A percentile compares a stretch with the other conserved stretches of the same genome.
phyloP scores from a whole-genome alignment of 2,113 vertebrate genomes.

The Mesitornis unicolor region DNA sequence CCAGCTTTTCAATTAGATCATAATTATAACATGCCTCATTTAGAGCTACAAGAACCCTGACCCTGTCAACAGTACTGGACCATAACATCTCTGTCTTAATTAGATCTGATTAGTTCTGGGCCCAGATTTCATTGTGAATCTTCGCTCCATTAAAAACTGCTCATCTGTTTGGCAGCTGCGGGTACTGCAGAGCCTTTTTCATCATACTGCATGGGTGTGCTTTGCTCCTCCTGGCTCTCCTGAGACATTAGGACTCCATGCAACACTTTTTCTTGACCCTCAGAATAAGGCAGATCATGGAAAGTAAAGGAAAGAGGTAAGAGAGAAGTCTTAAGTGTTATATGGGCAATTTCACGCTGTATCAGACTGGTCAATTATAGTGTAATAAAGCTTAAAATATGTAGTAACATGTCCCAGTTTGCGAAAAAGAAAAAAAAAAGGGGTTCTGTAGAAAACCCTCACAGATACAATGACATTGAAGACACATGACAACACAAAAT shows the following conservation, averaged over 20 bases:
- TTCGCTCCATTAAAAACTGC: constrained; percentile 33
- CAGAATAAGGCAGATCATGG: background rate
- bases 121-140: constrained; percentile 64
- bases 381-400: background rate
- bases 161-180: constrained; percentile 75
- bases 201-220: background rate
- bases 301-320: background rate
- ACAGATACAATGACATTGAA: background rate
- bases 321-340: background rate
- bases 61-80: constrained; percentile 69
- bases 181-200: constrained; percentile 20
- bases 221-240: background rate
- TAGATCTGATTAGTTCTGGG: constrained; percentile 80
- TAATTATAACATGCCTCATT: constrained; percentile 81
- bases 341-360: background rate
- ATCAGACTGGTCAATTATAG: background rate
- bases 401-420: background rate
- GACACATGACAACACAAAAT: background rate
- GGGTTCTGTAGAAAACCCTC: background rate
- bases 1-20: constrained; percentile 83
- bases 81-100: constrained; percentile 81
- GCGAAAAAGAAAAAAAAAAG: background rate
- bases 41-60: constrained; percentile 71
- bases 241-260: background rate
- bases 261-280: background rate